A percentile compares a stretch with the other conserved stretches of the same genome.
Conservation (phyloP, 2,113 vertebrate species). For the Dasypus novemcinctus region DNA sequence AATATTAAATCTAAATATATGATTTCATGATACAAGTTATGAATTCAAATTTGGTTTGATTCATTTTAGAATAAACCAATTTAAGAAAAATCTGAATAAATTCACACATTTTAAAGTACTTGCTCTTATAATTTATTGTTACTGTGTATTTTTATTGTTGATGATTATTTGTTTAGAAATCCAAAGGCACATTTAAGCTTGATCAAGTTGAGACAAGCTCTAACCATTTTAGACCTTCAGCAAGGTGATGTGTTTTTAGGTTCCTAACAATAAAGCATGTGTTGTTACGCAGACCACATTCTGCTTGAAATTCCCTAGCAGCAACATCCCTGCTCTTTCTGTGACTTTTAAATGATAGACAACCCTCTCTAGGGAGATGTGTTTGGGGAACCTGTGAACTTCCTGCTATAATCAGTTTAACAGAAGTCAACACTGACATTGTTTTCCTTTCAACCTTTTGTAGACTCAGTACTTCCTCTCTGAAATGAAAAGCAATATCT, state of each 20-base stretch:
- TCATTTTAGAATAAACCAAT: neutral
- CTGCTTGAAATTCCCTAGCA: neutral
- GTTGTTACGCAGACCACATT: neutral
- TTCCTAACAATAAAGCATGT: neutral
- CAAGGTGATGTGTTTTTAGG: neutral
- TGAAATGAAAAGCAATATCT: neutral
- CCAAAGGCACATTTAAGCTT: neutral
- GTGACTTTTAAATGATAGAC: neutral
- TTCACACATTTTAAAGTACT: neutral
- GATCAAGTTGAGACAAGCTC: neutral
- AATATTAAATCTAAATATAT: neutral
- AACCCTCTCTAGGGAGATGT: accelerated
- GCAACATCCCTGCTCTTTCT: accelerated
- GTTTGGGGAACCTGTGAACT: accelerated
- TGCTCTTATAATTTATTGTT: neutral
- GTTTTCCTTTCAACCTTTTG: neutral
- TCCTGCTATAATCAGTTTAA: neutral
- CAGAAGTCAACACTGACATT: neutral
- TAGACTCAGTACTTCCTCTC: neutral
- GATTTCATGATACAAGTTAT: neutral
- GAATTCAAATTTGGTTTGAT: neutral
- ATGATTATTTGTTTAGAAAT: neutral
- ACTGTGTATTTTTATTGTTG: neutral
- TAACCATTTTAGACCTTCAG: neutral
- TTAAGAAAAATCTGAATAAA: neutral